Conservation (phyloP, 1,140 invertebrate genomes). For the Eumaeus atala region DNA sequence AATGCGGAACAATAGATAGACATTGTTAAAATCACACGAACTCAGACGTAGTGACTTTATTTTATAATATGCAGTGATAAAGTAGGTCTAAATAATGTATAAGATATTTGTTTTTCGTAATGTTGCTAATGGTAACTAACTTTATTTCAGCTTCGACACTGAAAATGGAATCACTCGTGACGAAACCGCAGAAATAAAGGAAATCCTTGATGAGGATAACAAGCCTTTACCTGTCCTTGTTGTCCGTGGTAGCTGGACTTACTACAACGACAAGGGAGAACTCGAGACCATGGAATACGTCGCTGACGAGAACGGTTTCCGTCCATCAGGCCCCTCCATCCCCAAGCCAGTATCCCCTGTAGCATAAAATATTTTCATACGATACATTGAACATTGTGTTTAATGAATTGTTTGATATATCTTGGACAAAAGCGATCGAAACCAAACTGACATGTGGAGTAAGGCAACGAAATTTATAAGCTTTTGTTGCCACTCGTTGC, state of each 20-base stretch:
- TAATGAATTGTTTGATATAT: too few relatives aligned
- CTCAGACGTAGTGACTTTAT: too few relatives aligned
- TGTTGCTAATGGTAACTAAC: background rate
- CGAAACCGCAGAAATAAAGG: constrained; percentile 55
- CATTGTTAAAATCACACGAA: too few relatives aligned
- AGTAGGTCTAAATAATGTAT: too few relatives aligned
- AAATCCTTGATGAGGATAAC: constrained; percentile 57
- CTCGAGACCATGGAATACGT: constrained; percentile 56
- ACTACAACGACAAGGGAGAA: constrained; percentile 47
- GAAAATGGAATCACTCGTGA: constrained; percentile 43
- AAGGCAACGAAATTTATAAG: too few relatives aligned
- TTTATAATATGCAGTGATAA: too few relatives aligned
- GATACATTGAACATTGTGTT: too few relatives aligned
- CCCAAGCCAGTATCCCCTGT: constrained; percentile 30
- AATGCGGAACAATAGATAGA: too few relatives aligned
- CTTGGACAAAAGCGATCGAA: too few relatives aligned
- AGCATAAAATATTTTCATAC: background rate
- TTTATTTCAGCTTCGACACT: constrained; percentile 51
- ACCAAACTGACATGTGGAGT: too few relatives aligned
- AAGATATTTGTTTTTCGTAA: too few relatives aligned
- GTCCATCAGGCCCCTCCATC: constrained; percentile 58
- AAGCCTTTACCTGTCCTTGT: constrained; percentile 56
- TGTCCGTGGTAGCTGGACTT: constrained; percentile 56
- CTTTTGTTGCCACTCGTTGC: too few relatives aligned
- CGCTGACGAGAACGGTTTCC: constrained; percentile 75